Evolutionary conservation across 1,140 invertebrate genomes (phyloP).

Genomic region (Meloidogyne exigua): DNA sequence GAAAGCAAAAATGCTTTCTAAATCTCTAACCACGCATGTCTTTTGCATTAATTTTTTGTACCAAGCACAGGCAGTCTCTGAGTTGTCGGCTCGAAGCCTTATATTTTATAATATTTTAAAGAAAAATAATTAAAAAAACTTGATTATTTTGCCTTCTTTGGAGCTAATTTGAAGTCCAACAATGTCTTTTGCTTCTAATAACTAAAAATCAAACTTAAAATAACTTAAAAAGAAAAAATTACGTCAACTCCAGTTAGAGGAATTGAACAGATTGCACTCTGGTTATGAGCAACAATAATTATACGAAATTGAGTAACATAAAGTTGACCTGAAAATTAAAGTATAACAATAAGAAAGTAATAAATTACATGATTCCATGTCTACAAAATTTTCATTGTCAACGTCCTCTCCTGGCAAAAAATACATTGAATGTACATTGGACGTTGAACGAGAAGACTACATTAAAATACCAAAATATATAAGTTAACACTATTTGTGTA

Average conservation of each 20-base stretch:
- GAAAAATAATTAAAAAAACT: constrained; percentile 18
- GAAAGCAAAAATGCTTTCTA: constrained; percentile 46
- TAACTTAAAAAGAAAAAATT: neutral
- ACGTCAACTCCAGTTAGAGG: constrained; percentile 35
- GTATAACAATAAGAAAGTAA: neutral
- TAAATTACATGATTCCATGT: constrained; percentile 28
- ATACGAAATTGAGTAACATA: constrained; percentile 43
- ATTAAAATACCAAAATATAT: no score
- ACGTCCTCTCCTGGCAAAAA: constrained; percentile 43
- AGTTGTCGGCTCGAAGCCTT: constrained; percentile 35
- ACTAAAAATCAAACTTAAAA: constrained; percentile 3
- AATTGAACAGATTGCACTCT: constrained; percentile 40
- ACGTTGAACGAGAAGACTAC: constrained; percentile 67
- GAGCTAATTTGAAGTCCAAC: constrained; percentile 40
- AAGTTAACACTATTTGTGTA: no score
- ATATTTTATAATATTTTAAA: constrained; percentile 10
- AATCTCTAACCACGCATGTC: constrained; percentile 37
- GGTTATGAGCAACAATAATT: constrained; percentile 44
- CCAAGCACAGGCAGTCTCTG: constrained; percentile 37
- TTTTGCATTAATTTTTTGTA: constrained; percentile 42
- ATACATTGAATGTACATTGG: constrained; percentile 33
- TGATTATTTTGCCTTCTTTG: constrained; percentile 45
- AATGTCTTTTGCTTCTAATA: constrained; percentile 39
- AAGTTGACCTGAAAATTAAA: constrained; percentile 20
- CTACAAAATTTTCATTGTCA: constrained; percentile 30